Percentiles rank a stretch among this genome's conserved stretches.
These are phyloP conservation scores for Podarcis muralis DNA, from an alignment of 2,113 vertebrate genomes.

Conservation along the genomic window DNA sequence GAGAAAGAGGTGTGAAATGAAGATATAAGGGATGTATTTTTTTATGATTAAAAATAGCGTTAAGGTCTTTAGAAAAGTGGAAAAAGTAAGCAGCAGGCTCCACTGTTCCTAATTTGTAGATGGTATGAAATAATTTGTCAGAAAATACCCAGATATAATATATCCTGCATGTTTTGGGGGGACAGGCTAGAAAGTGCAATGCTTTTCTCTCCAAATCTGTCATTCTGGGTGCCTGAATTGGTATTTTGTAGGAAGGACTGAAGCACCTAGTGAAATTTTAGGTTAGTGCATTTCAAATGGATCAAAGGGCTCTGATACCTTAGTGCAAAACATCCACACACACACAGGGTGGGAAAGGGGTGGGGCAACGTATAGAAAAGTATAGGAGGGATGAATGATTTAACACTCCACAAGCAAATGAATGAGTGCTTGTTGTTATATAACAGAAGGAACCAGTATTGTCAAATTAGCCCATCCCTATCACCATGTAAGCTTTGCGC, in stretches of 20 bases:
- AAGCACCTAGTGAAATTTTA: too few relatives aligned
- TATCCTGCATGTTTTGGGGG: not conserved
- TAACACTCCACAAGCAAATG: too few relatives aligned
- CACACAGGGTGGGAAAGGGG: not conserved
- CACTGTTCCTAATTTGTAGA: not conserved
- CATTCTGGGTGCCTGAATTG: too few relatives aligned
- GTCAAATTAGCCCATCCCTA: too few relatives aligned
- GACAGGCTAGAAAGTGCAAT: not conserved
- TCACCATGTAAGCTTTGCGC: too few relatives aligned
- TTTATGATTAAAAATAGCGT: not conserved
- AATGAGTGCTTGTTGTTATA: too few relatives aligned
- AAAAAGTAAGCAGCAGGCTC: not conserved
- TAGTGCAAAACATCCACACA: not conserved
- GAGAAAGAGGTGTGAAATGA: not conserved
- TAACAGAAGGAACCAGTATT: too few relatives aligned
- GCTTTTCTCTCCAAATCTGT: too few relatives aligned
- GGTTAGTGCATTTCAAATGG: too few relatives aligned
- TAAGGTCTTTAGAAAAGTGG: not conserved
- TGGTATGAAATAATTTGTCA: not conserved
- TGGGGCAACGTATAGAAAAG: not conserved
- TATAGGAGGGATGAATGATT: too few relatives aligned
- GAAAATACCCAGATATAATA: not conserved
- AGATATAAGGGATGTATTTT: not conserved
- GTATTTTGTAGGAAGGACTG: too few relatives aligned
- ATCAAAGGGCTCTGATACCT: too few relatives aligned